Percentiles rank a stretch among this genome's conserved stretches.
phyloP scores from a whole-genome alignment of 2,797 vertebrate genomes.

The Phylloscopus collybita region DNA sequence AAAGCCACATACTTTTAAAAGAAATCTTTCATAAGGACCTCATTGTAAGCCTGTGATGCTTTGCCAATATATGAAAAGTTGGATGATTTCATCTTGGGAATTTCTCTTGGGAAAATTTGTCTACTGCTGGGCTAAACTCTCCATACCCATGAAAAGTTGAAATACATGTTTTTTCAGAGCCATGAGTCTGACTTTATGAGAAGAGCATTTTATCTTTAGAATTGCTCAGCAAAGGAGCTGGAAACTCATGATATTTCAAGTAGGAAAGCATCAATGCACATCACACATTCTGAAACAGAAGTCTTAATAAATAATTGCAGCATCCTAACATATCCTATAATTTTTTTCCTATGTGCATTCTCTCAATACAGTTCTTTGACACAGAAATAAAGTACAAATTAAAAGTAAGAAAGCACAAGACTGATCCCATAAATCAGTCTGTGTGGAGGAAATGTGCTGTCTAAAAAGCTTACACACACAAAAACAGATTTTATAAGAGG shows the following conservation, averaged over 20 bases:
- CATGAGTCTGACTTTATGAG: background rate
- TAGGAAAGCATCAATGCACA: background rate
- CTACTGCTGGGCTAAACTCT: background rate
- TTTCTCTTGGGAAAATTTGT: background rate
- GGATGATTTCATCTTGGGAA: background rate
- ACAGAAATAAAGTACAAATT: background rate
- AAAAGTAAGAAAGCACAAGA: background rate
- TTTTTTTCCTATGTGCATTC: background rate
- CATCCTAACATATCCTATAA: background rate
- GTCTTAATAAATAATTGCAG: background rate
- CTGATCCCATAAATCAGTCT: background rate
- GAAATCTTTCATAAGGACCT: background rate
- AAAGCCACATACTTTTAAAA: background rate
- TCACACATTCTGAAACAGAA: background rate
- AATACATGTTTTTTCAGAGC: background rate
- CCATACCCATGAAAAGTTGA: background rate
- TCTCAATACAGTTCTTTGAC: background rate
- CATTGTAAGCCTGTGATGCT: background rate
- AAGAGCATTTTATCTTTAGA: background rate
- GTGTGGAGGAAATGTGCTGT: background rate
- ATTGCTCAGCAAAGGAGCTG: background rate
- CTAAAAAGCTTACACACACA: background rate
- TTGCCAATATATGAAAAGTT: background rate
- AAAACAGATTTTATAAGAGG: background rate
- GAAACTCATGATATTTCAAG: background rate